Base-by-base conservation (phyloP, 2,113 vertebrate species). In the Eretmochelys imbricata region DNA sequence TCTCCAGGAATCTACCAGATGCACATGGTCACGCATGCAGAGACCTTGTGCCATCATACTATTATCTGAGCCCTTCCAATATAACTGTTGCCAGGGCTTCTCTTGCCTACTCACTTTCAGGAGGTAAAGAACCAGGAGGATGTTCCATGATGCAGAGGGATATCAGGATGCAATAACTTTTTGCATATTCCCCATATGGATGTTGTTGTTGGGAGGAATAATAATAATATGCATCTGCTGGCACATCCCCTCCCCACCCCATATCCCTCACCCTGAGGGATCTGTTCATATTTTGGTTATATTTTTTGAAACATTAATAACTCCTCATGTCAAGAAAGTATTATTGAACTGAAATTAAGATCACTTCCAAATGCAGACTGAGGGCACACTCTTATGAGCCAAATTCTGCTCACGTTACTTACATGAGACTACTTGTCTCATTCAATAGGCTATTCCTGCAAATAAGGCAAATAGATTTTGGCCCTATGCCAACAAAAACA, bases 401-500 rank as follows among this genome's bases (percentile, higher is more conserved):
- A 87, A 20, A 11, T 35, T 78, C 85, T 86, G 49, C 62, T 48
- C n/a, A 49, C 3, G 7, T 38, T n/a, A 50, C 90, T 11, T 27
- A 1, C 57, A 69, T 2, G 55, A 91, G 42, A 57, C 82, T 42
- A 22, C 42, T 65, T 89, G 76, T 29, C 38, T 88, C 49, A 84
- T 20, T 50, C 80, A 80, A 2, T 31, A 48, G 86, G 72, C 87
- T 72, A 72, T 38, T 91, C 89, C 50, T 87, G 50, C 50, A 91
- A 89, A 55, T 4, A 62, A 91, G 84, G n/a, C 1, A 2, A n/a
- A 7, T 20, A 84, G 91, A 27, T 89, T 95, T 3, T 54, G 75
- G 57, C 87, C 89, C 42, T 91, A 6, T 16, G 79, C 59, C 54
- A 94, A 89, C 17, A 88, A 57, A 92, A 78, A 53, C 51, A 89